These are phyloP conservation scores for Odontamblyopus rebecca DNA, from an alignment of 2,797 vertebrate genomes.

Conservation along the genomic window DNA sequence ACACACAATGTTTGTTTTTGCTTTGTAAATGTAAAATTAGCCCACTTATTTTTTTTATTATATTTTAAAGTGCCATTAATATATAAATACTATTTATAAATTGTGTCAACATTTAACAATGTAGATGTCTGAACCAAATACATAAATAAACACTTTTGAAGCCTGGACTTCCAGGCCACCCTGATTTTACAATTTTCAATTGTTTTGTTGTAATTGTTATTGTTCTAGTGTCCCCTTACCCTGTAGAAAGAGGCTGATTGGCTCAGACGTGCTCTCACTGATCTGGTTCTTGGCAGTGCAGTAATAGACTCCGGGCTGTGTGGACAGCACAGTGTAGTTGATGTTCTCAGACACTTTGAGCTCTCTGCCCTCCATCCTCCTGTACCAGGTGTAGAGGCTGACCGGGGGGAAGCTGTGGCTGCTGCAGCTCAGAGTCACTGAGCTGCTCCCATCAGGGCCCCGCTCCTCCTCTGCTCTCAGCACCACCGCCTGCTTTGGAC, in stretches of 20 bases:
- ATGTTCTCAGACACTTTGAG: rapidly evolving
- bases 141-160: no score
- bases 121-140: no score
- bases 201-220: neutral
- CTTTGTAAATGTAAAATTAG: no score
- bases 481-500: constrained; percentile 52
- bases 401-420: constrained; percentile 46
- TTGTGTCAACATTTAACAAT: no score
- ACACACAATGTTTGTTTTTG: no score
- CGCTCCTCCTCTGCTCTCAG: constrained; percentile 5
- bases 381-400: constrained; percentile 46
- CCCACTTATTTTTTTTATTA: no score
- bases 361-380: rapidly evolving
- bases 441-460: rapidly evolving
- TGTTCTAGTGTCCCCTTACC: constrained; percentile 45
- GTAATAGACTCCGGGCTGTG: constrained; percentile 59
- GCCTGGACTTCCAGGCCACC: no score
- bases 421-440: constrained; percentile 61
- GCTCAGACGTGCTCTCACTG: constrained; percentile 9
- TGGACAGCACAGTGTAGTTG: constrained; percentile 47
- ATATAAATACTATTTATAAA: no score
- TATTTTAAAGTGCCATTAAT: no score
- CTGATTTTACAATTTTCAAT: no score
- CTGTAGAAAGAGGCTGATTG: constrained; percentile 30
- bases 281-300: constrained; percentile 56